Evolutionary conservation across 1,140 invertebrate species (phyloP).

Genomic region (Colletes gigas): DNA sequence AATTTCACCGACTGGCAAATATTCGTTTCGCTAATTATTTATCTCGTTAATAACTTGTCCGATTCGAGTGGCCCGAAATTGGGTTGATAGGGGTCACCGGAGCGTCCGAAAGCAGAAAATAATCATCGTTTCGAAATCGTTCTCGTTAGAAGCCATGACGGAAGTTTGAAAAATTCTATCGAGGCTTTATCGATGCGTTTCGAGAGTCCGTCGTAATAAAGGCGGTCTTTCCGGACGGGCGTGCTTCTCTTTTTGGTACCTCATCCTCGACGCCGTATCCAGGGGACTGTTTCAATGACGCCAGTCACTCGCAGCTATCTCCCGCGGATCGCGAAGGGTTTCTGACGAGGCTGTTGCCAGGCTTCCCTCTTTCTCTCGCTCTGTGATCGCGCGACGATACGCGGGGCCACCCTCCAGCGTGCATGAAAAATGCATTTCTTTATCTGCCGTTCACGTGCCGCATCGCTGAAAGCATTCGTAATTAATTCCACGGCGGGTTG

Average conservation of each 20-base stretch:
- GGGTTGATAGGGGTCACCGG: too few relatives aligned
- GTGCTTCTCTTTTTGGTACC: background rate
- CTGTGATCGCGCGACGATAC: conserved; percentile 48
- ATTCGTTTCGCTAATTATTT: too few relatives aligned
- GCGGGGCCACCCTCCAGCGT: conserved; percentile 12
- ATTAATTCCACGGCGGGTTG: conserved; percentile 6
- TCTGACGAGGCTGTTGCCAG: conserved; percentile 37
- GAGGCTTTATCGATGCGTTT: too few relatives aligned
- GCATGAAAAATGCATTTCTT: conserved; percentile 28
- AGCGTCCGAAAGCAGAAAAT: too few relatives aligned
- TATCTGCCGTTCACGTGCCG: conserved; percentile 10
- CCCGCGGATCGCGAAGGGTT: conserved; percentile 56
- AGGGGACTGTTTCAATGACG: conserved; percentile 28
- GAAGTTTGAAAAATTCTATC: too few relatives aligned
- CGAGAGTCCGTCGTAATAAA: background rate
- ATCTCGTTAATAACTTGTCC: too few relatives aligned
- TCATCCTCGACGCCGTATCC: background rate
- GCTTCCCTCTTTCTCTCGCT: conserved; percentile 9
- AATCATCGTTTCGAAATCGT: too few relatives aligned
- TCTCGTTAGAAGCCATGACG: too few relatives aligned
- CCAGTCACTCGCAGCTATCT: conserved; percentile 50
- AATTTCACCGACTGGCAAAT: too few relatives aligned
- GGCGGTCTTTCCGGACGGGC: background rate
- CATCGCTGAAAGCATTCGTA: background rate
- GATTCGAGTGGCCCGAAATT: too few relatives aligned